phyloP scores from a whole-genome alignment of 2,113 vertebrate genomes.

The Anser brachyrhynchus region DNA sequence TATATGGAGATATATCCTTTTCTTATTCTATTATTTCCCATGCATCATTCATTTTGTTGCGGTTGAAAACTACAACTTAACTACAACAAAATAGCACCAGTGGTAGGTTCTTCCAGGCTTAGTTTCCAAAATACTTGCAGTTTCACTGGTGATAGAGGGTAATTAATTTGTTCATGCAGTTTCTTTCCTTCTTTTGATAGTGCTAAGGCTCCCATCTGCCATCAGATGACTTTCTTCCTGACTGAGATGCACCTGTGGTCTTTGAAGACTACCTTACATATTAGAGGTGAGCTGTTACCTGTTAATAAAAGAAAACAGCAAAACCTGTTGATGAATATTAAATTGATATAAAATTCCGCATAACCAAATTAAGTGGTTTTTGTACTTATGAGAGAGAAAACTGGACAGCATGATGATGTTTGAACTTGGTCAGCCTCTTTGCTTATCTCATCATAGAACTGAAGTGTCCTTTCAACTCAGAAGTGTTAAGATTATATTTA shows the following conservation, averaged over 20 bases:
- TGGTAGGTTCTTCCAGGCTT: not conserved
- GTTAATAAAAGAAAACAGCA: constrained; percentile 9
- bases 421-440: not conserved
- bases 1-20: not conserved
- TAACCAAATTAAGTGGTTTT: not conserved
- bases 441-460: not conserved
- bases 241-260: constrained; percentile 96
- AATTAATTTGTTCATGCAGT: constrained; percentile 51
- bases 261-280: constrained; percentile 87
- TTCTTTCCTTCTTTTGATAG: constrained; percentile 73
- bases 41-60: not conserved
- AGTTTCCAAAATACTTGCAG: not conserved
- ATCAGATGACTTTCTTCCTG: constrained; percentile 95
- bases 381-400: not conserved
- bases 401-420: not conserved
- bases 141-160: constrained; percentile 43
- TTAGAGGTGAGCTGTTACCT: constrained; percentile 78
- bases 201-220: constrained; percentile 65
- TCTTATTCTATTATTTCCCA: not conserved
- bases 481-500: constrained; percentile 6
- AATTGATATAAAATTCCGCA: not conserved
- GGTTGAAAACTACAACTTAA: not conserved
- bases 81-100: not conserved
- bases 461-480: constrained; percentile 9
- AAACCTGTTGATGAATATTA: constrained; percentile 5